A percentile compares a stretch with the other conserved stretches of the same genome.
Conservation (phyloP, 64 coral and sea anemone genomes). For the Catalaphyllia jardinei region DNA sequence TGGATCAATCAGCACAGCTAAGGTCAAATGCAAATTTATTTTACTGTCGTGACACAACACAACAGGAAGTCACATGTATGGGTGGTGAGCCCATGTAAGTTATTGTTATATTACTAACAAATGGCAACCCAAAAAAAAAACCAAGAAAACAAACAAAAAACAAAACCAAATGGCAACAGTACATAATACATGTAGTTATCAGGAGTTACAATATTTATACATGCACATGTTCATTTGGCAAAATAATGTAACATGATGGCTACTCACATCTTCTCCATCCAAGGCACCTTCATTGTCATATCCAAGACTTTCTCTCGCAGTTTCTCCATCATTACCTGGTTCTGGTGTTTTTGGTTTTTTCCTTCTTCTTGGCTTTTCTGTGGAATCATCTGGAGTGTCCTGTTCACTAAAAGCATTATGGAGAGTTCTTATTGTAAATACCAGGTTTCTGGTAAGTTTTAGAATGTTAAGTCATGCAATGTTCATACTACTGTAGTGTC, state of each 20-base stretch:
- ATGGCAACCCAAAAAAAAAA: too few species aligned
- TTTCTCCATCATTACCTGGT: constrained; percentile 32
- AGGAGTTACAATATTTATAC: neutral
- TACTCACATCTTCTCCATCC: constrained; percentile 16
- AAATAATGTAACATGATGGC: neutral
- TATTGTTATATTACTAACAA: neutral
- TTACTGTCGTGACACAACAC: too few species aligned
- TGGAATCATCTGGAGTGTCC: constrained; percentile 24
- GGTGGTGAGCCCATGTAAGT: too few species aligned
- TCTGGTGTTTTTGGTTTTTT: constrained; percentile 82
- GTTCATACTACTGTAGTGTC: too few species aligned
- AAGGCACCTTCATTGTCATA: constrained; percentile 64
- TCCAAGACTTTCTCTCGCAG: constrained; percentile 75
- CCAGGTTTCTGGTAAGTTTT: too few species aligned
- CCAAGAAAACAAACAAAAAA: too few species aligned
- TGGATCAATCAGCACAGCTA: too few species aligned
- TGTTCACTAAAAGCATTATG: neutral
- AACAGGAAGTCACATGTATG: too few species aligned
- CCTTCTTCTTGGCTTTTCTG: constrained; percentile 64
- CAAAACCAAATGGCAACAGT: neutral
- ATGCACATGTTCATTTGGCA: neutral
- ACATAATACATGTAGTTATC: too few species aligned
- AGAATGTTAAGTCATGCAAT: too few species aligned
- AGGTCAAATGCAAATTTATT: too few species aligned
- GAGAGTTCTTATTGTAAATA: too few species aligned